Evolutionary conservation across 1,140 invertebrate species (phyloP), one percentile per base, ranked within the genome.

Genomic region (Drosophila tsacasi): DNA sequence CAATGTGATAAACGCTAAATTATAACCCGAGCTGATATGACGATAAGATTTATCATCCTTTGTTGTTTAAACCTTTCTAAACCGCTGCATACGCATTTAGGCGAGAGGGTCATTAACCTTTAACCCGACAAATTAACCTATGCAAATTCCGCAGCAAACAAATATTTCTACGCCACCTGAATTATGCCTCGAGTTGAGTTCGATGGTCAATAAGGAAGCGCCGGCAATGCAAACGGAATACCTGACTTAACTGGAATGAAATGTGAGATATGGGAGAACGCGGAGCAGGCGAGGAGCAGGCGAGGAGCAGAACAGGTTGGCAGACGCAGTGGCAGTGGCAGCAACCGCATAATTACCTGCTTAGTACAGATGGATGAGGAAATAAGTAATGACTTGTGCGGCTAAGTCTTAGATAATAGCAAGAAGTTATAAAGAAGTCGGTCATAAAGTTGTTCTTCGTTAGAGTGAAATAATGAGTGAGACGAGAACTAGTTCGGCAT

Each of bases 21-120:
- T 60, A 61, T 42, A 40, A 19, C 42, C 37, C 21, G 1, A 6
- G 39, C 61, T 35, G 40, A 58, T 81, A 77, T 83, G 62, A 73
- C 42, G 63, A 68, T 71, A 71, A 37, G 23, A 54, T 68, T 67
- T 71, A 71, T 76, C 50, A 76, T 65, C 40, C 46, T 40, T 65
- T 65, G 63, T 65, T 65, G 17, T 19, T 62, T 35, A 59, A 19
- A 30, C 39, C 25, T 39, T 68, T 40, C 30, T 42, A 27, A 67
- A 54, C n/a, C 19, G 12, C 13, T 27, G 32, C 12, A 2, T 21
- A 17, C 13, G 13, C 15, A 49, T 23, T 49, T 27, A 12, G 32
- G 15, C 42, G 21, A 52, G 21, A 50, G 61, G 42, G 42, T 7
- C 65, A 69, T 49, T 71, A 63, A 64, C 40, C 68, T 42, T 42